A percentile compares a stretch with the other conserved stretches of the same genome.
Evolutionary conservation across 37 sponge, comb jelly and placozoan species (phyloP).

Genomic region (Halichondria panicea): DNA sequence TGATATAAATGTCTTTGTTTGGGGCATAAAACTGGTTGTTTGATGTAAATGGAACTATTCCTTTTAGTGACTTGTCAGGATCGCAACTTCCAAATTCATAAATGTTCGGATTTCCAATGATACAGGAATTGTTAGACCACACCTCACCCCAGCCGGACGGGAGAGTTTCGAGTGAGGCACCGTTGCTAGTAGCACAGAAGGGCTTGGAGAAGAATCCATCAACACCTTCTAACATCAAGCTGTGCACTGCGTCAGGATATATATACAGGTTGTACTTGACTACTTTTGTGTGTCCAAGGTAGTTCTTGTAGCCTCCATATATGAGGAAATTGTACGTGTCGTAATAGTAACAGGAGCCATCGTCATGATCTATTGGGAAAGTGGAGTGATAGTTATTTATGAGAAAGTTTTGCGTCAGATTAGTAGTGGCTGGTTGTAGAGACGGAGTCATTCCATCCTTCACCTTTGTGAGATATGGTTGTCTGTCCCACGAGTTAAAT

Average conservation of each 20-base stretch:
- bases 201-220: too few relatives aligned
- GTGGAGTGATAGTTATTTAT: conserved; percentile 42
- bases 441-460: conserved; percentile 25
- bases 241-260: conserved; percentile 26
- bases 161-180: conserved; percentile 18
- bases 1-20: conserved; percentile 20
- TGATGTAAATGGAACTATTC: conserved; percentile 46
- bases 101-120: conserved; percentile 47
- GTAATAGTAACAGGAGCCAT: conserved; percentile 44
- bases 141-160: conserved; percentile 58
- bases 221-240: background rate
- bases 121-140: conserved; percentile 58
- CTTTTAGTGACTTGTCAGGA: conserved; percentile 8
- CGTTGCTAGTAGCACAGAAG: conserved; percentile 40
- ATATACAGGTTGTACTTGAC: conserved; percentile 31
- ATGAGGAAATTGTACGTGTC: conserved; percentile 64
- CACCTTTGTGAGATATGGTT: conserved; percentile 26
- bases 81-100: conserved; percentile 36
- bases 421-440: conserved; percentile 13
- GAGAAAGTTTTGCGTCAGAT: conserved; percentile 31
- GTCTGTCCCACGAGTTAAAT: conserved; percentile 54
- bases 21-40: conserved; percentile 55
- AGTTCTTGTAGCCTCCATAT: conserved; percentile 56
- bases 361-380: conserved; percentile 62
- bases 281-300: conserved; percentile 45